phyloP scores from a whole-genome alignment of 1,140 invertebrate genomes.

The Plodia interpunctella region DNA sequence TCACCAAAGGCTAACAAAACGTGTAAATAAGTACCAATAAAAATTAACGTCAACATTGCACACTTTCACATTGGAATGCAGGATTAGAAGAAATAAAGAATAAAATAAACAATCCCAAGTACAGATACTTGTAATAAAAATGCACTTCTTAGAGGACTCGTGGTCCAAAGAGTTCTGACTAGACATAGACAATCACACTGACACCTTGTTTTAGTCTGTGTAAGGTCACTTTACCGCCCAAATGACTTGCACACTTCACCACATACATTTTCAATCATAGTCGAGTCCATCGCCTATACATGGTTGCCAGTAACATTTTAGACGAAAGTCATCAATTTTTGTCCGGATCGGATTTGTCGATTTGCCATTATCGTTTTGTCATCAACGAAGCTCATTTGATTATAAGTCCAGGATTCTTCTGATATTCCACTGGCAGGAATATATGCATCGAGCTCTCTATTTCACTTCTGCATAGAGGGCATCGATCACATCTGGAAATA shows the following conservation, averaged over 20 bases:
- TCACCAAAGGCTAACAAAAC: neutral
- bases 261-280: neutral
- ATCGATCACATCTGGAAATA: conserved; percentile 81
- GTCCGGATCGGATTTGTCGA: conserved; percentile 8
- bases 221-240: conserved; percentile 18
- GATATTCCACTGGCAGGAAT: conserved; percentile 81
- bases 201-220: conserved; percentile 21
- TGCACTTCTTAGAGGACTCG: conserved; percentile 27
- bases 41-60: neutral
- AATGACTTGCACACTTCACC: conserved; percentile 3
- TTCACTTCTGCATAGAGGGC: conserved; percentile 86
- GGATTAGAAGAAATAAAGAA: neutral
- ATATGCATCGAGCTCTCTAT: conserved; percentile 85
- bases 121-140: conserved; percentile 31
- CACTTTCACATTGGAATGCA: conserved; percentile 17
- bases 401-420: conserved; percentile 54
- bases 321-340: neutral
- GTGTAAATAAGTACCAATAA: conserved; percentile 21
- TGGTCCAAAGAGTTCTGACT: conserved; percentile 47
- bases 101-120: conserved; percentile 13
- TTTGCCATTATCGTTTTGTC: conserved; percentile 15
- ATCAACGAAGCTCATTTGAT: conserved; percentile 43
- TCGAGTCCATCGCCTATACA: neutral
- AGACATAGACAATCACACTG: conserved; percentile 51
- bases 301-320: conserved; percentile 1